Conservation (phyloP, 2,113 vertebrate genomes). For the Pipra filicauda region DNA sequence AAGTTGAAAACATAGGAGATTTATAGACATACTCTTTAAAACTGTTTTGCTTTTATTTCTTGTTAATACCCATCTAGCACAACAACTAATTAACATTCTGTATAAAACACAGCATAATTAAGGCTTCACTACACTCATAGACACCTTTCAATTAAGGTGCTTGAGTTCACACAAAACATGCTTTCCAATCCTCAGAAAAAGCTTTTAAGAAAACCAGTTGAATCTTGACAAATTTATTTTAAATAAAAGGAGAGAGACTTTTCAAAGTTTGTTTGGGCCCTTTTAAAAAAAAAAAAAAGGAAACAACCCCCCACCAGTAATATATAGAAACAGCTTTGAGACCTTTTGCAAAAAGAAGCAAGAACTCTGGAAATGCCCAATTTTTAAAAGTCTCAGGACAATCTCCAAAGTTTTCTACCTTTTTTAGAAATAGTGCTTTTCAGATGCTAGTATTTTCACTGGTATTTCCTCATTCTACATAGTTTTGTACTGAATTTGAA, state of each 20-base stretch:
- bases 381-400: background rate
- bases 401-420: background rate
- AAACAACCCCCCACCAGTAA: fast-evolving
- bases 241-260: background rate
- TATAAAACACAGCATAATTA: background rate
- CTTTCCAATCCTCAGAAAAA: background rate
- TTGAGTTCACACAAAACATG: background rate
- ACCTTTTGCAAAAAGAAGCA: background rate
- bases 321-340: background rate
- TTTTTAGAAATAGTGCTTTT: background rate
- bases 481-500: background rate
- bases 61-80: background rate
- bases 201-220: background rate
- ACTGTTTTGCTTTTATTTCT: constrained; percentile 14
- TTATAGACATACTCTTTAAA: background rate
- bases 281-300: background rate
- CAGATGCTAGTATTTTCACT: background rate
- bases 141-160: constrained; percentile 40
- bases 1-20: constrained; percentile 26
- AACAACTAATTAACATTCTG: constrained; percentile 30
- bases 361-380: background rate
- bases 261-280: background rate
- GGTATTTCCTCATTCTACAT: background rate
- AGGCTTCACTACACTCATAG: constrained; percentile 1
- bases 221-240: background rate